Conservation (phyloP, 2,797 vertebrate genomes). For the Salarias fasciatus region DNA sequence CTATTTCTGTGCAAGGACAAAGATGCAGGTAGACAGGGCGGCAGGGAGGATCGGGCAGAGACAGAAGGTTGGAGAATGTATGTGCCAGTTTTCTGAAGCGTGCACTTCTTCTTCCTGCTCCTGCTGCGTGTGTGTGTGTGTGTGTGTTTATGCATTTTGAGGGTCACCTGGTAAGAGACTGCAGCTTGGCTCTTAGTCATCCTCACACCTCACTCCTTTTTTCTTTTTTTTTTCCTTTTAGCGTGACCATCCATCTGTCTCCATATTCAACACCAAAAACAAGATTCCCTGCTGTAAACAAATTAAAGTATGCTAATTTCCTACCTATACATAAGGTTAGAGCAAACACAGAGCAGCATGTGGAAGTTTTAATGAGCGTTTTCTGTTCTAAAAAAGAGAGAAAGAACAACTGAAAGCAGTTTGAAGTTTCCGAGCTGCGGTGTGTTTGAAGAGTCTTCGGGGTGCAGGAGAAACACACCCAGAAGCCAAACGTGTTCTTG, state of each 20-base stretch:
- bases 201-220: conserved; percentile 67
- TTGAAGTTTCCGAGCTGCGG: not conserved
- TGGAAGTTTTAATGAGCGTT: not conserved
- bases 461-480: conserved; percentile 6
- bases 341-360: conserved; percentile 29
- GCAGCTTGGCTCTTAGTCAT: conserved; percentile 66
- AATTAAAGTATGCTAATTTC: conserved; percentile 48
- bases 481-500: not conserved
- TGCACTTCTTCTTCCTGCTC: conserved; percentile 69
- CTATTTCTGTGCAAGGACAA: conserved; percentile 78
- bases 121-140: conserved; percentile 47
- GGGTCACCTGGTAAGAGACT: conserved; percentile 72
- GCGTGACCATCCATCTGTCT: conserved; percentile 74
- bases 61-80: conserved; percentile 55
- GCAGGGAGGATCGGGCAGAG: conserved; percentile 42
- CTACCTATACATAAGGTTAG: conserved; percentile 8
- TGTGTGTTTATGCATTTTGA: conserved; percentile 38
- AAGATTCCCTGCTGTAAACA: conserved; percentile 45
- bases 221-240: conserved; percentile 12
- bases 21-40: conserved; percentile 59
- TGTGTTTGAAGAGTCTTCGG: not conserved
- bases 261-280: conserved; percentile 55
- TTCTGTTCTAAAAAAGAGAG: not conserved
- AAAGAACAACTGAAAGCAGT: not conserved
- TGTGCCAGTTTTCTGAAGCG: conserved; percentile 74